Percentiles rank a stretch among this genome's conserved stretches.
phyloP scores from a whole-genome alignment of 2,797 vertebrate species.

The Parauchenoglanis ngamensis region DNA sequence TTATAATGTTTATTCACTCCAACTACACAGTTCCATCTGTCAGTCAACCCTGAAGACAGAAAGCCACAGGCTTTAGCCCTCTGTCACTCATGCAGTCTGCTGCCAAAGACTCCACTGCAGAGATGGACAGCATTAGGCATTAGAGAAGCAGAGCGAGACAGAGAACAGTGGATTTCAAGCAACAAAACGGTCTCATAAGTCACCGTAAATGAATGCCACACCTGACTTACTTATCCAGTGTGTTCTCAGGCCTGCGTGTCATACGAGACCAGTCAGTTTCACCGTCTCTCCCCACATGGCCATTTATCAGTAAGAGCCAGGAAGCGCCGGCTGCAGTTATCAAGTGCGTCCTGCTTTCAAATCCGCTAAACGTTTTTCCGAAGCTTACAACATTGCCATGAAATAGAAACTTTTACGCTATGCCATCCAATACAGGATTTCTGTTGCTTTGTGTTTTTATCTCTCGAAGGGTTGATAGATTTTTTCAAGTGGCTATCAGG shows the following conservation, averaged over 20 bases:
- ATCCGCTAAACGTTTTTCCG: conserved; percentile 38
- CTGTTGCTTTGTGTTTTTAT: not conserved
- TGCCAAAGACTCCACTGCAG: not conserved
- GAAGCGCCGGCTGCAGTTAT: conserved; percentile 28
- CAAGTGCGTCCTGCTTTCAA: conserved; percentile 48
- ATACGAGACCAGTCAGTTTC: conserved; percentile 24
- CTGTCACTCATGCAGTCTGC: conserved; percentile 26
- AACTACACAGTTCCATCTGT: conserved; percentile 44
- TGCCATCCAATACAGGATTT: conserved; percentile 3
- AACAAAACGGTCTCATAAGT: conserved; percentile 40
- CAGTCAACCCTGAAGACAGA: conserved; percentile 18
- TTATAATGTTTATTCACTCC: conserved; percentile 52
- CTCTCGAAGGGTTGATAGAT: conserved; percentile 19
- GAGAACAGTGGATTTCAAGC: conserved; percentile 19
- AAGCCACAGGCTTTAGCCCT: conserved; percentile 29
- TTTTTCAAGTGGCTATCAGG: not conserved
- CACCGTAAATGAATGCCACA: conserved; percentile 23
- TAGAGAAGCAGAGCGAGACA: conserved; percentile 7
- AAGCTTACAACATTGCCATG: conserved; percentile 13
- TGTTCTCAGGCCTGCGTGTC: conserved; percentile 24
- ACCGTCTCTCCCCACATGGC: conserved; percentile 3
- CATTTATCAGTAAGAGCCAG: conserved; percentile 39
- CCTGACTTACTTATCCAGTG: conserved; percentile 41
- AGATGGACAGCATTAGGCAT: not conserved
- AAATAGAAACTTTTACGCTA: conserved; percentile 45